Base-by-base conservation (phyloP, 2,113 vertebrate genomes). In the Petrocephalus microphthalmus region DNA sequence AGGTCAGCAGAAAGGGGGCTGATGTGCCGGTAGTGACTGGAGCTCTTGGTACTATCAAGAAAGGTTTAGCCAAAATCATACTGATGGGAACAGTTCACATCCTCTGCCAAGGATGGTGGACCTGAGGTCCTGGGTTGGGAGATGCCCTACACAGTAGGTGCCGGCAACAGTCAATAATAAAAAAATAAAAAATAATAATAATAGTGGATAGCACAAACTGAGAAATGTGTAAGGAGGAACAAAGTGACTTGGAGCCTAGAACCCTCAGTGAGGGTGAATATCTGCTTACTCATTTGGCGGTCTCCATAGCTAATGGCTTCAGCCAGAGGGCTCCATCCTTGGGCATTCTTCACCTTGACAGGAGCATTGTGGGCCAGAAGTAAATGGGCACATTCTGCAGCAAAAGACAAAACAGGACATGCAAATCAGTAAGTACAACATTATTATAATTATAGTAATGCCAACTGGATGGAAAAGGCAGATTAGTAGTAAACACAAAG, bases 241-340 rank as follows among this genome's bases (percentile, higher is more conserved):
- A 29, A 13, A 54, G 53, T 2, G 53, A 19, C 10, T 13, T 54
- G 17, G 17, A 19, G 53, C 53, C 53, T 42, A 25, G 53, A 47
- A 82, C 29, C 56, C 47, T 47, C 57, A 20, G 6, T 42, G 33
- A 8, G 7, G 47, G 29, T 74, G 10, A 49, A 49, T n/a, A 11
- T 67, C 84, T 74, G 91, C 98, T 96, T 96, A 99, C 99, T 99
- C 98, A 99, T 99, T 93, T 99, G 98, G 92, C 99, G 95, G 92
- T 99, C 98, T 96, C 99, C 99, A 57, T 99, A 99, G 94, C 99
- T 99, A 94, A 99, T 99, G 94, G 99, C 99, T 95, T 99, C 99
- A 0, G 99, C 99, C 53, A 99, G 96, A 88, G 99, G 98, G 94
- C 98, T 99, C 99, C 99, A 99, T 95, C 99, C 99, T 96, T 99